Evolutionary conservation across 1,140 invertebrate species (phyloP).

Genomic region (Tetragonula clypearis): DNA sequence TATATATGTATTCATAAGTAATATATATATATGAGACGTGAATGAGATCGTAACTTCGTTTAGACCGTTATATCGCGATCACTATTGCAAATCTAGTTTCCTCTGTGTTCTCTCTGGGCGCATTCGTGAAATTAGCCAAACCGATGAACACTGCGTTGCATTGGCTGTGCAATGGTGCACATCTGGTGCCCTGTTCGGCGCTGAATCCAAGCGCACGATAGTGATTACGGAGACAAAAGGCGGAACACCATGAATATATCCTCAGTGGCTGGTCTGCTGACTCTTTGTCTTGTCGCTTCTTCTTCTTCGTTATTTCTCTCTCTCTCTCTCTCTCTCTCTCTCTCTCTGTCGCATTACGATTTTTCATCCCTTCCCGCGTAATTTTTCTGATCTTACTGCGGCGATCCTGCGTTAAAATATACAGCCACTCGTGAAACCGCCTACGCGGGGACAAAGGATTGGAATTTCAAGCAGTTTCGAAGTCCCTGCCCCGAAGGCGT

Average conservation of each 20-base stretch:
- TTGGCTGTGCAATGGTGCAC: slow-evolving; percentile 56
- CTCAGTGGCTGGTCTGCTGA: slow-evolving; percentile 15
- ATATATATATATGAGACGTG: too few species aligned
- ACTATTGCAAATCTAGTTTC: slow-evolving; percentile 13
- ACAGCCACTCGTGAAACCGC: slow-evolving; percentile 8
- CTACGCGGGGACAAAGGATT: slow-evolving; percentile 13
- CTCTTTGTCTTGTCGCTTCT: slow-evolving; percentile 24
- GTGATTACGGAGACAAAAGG: slow-evolving; percentile 65
- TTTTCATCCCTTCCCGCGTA: slow-evolving; percentile 36
- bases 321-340: slow-evolving; percentile 22
- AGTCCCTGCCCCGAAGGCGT: background rate
- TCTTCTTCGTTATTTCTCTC: background rate
- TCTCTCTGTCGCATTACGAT: background rate
- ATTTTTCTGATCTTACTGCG: slow-evolving; percentile 55
- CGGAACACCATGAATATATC: slow-evolving; percentile 62
- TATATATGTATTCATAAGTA: too few species aligned
- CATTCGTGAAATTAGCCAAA: slow-evolving; percentile 35
- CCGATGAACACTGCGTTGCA: slow-evolving; percentile 53
- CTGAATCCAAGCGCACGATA: slow-evolving; percentile 56
- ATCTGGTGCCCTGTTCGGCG: slow-evolving; percentile 57
- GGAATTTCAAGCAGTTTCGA: slow-evolving; percentile 28
- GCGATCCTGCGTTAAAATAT: slow-evolving; percentile 8
- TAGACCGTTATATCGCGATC: background rate
- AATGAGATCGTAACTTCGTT: background rate
- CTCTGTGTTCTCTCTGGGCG: background rate